Percentiles rank a stretch among this genome's conserved stretches.
Conservation (phyloP, 1,140 invertebrate genomes). For the Lanistes nyassanus region DNA sequence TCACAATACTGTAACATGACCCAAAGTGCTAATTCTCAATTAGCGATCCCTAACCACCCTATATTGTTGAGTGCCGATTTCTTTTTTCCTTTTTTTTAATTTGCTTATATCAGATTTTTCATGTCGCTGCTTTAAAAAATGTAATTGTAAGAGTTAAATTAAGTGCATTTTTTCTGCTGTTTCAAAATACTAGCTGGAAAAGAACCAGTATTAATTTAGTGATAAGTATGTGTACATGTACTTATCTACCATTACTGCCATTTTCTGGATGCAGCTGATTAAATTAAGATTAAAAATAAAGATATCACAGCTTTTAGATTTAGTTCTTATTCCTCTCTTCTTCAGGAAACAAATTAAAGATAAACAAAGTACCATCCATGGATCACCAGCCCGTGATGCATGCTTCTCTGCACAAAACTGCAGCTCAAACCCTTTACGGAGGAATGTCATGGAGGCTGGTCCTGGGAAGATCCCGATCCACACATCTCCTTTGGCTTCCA, state of each 20-base stretch:
- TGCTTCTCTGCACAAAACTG: not conserved
- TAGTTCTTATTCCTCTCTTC: not conserved
- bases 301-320: too few species aligned
- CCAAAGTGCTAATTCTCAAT: too few species aligned
- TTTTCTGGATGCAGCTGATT: too few species aligned
- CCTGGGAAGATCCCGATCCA: not conserved
- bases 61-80: slow-evolving; percentile 3
- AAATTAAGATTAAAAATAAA: too few species aligned
- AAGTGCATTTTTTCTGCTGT: too few species aligned
- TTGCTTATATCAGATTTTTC: not conserved
- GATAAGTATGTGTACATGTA: too few species aligned
- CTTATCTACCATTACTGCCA: too few species aligned
- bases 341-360: slow-evolving; percentile 38
- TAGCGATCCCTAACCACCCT: not conserved
- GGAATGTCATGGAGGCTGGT: not conserved
- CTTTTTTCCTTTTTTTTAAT: not conserved
- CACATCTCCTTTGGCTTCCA: slow-evolving; percentile 13
- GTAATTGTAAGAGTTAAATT: too few species aligned
- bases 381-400: not conserved
- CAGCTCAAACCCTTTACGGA: not conserved
- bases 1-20: too few species aligned
- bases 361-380: slow-evolving; percentile 1
- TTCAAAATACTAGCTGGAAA: too few species aligned
- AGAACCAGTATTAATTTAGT: too few species aligned
- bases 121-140: too few species aligned